Evolutionary conservation across 2,113 vertebrate genomes (phyloP), one percentile per base, ranked within the genome.

Genomic region (Ariopsis seemanni): DNA sequence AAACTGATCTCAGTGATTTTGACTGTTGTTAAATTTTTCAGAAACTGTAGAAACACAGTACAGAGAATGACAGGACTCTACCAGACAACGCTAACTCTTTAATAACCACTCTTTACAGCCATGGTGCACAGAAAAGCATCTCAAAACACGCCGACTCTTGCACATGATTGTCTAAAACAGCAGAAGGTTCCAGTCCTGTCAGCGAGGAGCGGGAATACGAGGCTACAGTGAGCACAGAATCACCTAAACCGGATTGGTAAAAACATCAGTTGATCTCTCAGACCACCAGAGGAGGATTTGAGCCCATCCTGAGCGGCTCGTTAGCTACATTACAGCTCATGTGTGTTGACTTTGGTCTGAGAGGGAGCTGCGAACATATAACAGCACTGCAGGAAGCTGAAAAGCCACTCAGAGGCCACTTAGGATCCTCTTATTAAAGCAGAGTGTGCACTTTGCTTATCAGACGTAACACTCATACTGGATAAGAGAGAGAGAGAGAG

Each of bases 391-490:
- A 71, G 48, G n/a, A 84, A 52, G 67, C 65, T 67, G 57, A 52
- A 84, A 91, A 91, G 87, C 83, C 87, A 89, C 91, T 92, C 83
- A 89, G 52, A 74, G 83, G 88, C 89, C 89, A 93, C 91, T 92
- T 90, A 87, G 34, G 72, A 86, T 88, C 88, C 88, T 88, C 90
- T 81, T 88, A 92, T 87, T 90, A 87, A 88, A 53, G 67, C 86
- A 84, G 85, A 88, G 78, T 81, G n/a, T 87, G 42, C 81, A 72
- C 84, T 85, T 85, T 42, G 34, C 69, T 85, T 77, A 85, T 85
- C 71, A 52, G 57, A 78, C 57, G 7, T 63, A 50, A 85, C 34
- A 63, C 55, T 78, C 25, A 22, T 72, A 62, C 63, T n/a, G 57
- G 34, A 22, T 20, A 34, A 58, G 69, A 15, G 84, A 63, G 57